Evolutionary conservation across 2,797 vertebrate species (phyloP), one percentile per base, ranked within the genome.

Genomic region (Ammospiza maritima): DNA sequence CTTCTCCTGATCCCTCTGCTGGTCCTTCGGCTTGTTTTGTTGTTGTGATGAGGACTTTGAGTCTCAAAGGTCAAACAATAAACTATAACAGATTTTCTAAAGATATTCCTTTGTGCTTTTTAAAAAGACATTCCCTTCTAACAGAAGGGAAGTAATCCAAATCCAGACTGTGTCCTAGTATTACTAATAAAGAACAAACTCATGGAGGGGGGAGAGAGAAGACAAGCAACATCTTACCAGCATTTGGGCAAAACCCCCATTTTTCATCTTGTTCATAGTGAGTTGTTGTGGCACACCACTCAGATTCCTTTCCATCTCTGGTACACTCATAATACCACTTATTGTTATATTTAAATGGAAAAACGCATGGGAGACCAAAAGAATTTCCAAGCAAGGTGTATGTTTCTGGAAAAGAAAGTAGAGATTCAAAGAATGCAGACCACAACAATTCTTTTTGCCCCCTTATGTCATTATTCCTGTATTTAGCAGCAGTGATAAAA

Each of bases 231-330:
- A 75, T 86, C 96, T 98, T 98, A 99, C 99, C 98, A 96, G 98
- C 96, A 93, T 97, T 98, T 5, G 99, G 98, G 94, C 99, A 99
- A 97, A 99, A 98, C 17, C 99, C 99, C 99, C 99, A 99, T 97
- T 98, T 98, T 95, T 99, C 98, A 9, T 98, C 98, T 87, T 97
- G 96, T 71, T 99, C 98, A 6, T 99, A 99, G 83, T 96, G 97
- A 88, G 98, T 98, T 38, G 98, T 98, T 13, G 99, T 99, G n/a
- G 99, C 98, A 72, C 99, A 99, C 99, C 99, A 99, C 21, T 96
- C 98, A 22, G 97, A 98, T 80, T 99, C 98, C 27, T 97, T 98
- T 32, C 98, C 98, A 95, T 99, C 98, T 10, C 97, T 97, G 10
- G 97, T 99, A 84, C 99, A 99, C 85, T 99, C 98, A 9, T 97